These are phyloP conservation scores for Drosophila mercatorum DNA, from an alignment of 2,888 invertebrate species.

Conservation along the genomic window DNA sequence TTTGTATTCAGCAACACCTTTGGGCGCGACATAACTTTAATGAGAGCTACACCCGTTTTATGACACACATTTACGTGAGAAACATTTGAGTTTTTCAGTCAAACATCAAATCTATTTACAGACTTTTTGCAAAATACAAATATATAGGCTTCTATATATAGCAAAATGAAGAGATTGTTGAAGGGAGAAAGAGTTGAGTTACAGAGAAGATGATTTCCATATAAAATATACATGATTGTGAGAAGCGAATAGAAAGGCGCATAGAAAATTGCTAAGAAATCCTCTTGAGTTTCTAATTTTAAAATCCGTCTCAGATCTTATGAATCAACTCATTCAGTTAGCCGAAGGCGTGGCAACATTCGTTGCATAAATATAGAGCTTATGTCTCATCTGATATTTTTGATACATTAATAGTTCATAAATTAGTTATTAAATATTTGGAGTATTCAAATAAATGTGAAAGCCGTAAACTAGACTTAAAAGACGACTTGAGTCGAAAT, in stretches of 20 bases:
- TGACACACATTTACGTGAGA: conserved; percentile 68
- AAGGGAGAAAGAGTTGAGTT: not conserved
- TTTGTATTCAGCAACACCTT: conserved; percentile 65
- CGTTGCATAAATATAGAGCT: not conserved
- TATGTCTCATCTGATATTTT: not conserved
- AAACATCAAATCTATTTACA: conserved; percentile 9
- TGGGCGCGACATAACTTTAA: conserved; percentile 64
- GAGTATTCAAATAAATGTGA: conserved; percentile 8
- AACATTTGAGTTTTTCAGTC: conserved; percentile 44
- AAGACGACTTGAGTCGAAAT: not conserved
- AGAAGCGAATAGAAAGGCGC: conserved; percentile 1
- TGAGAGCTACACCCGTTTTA: conserved; percentile 71
- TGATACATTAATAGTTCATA: conserved; percentile 4
- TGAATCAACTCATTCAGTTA: not conserved
- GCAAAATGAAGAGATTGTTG: not conserved
- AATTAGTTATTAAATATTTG: conserved; percentile 1
- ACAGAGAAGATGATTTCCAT: not conserved
- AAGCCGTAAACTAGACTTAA: conserved; percentile 3
- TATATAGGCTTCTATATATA: not conserved
- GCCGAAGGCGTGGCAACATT: not conserved
- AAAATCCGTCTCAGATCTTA: not conserved
- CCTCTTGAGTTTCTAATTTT: not conserved
- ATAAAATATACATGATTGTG: not conserved
- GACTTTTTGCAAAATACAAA: conserved; percentile 1
- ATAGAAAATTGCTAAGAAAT: not conserved